Base-by-base conservation (phyloP, 2,113 vertebrate species). In the Elaphurus davidianus region DNA sequence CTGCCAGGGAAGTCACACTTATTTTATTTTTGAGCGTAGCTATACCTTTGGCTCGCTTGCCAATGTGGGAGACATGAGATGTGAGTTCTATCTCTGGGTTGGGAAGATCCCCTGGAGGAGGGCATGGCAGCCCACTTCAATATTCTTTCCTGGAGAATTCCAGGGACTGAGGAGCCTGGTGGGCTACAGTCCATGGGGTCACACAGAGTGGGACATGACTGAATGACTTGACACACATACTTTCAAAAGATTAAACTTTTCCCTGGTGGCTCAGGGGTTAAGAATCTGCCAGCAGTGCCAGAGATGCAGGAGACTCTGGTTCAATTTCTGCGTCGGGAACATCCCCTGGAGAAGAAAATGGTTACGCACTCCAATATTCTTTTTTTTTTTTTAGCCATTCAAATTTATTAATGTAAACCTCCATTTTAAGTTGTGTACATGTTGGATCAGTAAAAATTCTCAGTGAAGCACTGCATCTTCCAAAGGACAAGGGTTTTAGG, bases 311-410 rank as follows among this genome's bases (percentile, higher is more conserved):
- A 74, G n/a, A 40, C 5, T 40, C 67, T 74, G 36, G 21, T 74
- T 40, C 67, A 74, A 2, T 25, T 40, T 74, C 67, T 40, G 36
- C 0, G 0, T 74, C 2, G 6, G 67, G 5, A 40, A 74, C 21
- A 74, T 74, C 10, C 36, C 67, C n/a, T 71, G 36, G 67, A 13
- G 67, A 74, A 74, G 67, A 74, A 74, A 74, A 13, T 7, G 67
- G 36, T 21, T 40, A 40, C 3, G 5, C n/a, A 74, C 21, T 6
- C 10, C 5, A 25, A 74, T 40, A 40, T 25, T 67, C 33, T 71
- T 71, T 40, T 40, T 59, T 59, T 40, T 23, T 40, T 40, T 40
- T 40, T 4, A 40, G 40, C 40, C 40, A 54, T 25, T 74, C 36
- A 84, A 45, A 67, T 45, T 45, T n/a, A 57, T 45, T n/a, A 57